phyloP scores from a whole-genome alignment of 2,888 invertebrate genomes.

The Fabriciana adippe region DNA sequence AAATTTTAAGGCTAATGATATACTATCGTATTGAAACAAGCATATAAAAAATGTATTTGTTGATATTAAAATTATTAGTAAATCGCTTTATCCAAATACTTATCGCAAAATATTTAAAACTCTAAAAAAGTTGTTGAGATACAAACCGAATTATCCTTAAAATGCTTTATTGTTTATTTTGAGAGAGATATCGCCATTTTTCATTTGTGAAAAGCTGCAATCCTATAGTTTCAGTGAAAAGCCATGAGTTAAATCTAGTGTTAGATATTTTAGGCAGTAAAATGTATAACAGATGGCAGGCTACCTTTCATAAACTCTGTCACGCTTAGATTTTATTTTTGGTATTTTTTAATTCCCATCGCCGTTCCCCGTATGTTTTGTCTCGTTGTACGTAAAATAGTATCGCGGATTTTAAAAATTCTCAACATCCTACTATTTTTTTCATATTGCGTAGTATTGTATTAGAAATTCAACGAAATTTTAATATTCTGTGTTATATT shows the following conservation, averaged over 20 bases:
- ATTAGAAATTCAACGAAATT: background rate
- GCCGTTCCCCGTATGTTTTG: slow-evolving; percentile 36
- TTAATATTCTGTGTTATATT: too few relatives aligned
- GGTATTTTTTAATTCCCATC: slow-evolving; percentile 23
- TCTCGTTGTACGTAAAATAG: slow-evolving; percentile 26
- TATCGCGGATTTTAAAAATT: slow-evolving; percentile 23
- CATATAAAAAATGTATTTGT: too few relatives aligned
- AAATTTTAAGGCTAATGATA: too few relatives aligned
- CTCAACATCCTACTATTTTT: slow-evolving; percentile 12
- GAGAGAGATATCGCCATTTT: too few relatives aligned
- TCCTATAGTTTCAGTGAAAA: background rate
- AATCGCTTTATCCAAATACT: too few relatives aligned
- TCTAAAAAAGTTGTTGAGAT: too few relatives aligned
- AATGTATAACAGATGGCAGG: slow-evolving; percentile 25
- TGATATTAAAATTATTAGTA: too few relatives aligned
- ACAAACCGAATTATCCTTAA: too few relatives aligned
- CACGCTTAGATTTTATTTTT: slow-evolving; percentile 26
- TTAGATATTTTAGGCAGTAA: slow-evolving; percentile 2
- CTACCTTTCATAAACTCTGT: slow-evolving; percentile 16
- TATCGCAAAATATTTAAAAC: too few relatives aligned
- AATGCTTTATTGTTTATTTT: too few relatives aligned
- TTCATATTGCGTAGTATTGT: slow-evolving; percentile 1
- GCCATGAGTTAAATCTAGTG: background rate
- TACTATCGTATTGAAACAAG: too few relatives aligned
- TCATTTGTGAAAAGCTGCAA: too few relatives aligned